These are phyloP conservation scores for Takifugu ocellatus DNA, from an alignment of 2,797 vertebrate genomes.

Conservation along the genomic window DNA sequence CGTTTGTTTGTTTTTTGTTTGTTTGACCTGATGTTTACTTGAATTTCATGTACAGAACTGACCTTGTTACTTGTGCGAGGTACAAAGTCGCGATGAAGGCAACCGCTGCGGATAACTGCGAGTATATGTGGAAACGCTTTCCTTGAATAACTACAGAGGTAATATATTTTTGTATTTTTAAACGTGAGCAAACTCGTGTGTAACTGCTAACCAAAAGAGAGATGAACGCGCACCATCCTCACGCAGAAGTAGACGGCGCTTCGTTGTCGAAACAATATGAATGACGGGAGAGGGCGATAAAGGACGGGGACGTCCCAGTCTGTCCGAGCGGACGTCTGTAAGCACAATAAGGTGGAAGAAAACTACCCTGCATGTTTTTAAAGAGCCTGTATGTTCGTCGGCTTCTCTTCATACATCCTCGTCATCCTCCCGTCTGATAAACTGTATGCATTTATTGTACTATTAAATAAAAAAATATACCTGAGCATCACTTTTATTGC, in stretches of 20 bases:
- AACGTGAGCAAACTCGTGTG: slow-evolving; percentile 63
- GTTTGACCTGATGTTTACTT: slow-evolving; percentile 78
- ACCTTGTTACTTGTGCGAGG: slow-evolving; percentile 74
- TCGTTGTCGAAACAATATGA: slow-evolving; percentile 53
- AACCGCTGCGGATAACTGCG: slow-evolving; percentile 63
- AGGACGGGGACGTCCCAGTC: slow-evolving; percentile 40
- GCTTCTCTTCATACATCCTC: slow-evolving; percentile 50
- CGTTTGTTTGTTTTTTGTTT: slow-evolving; percentile 37
- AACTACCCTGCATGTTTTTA: slow-evolving; percentile 62
- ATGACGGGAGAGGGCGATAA: slow-evolving; percentile 52
- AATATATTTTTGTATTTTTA: slow-evolving; percentile 81
- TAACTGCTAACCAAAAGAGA: slow-evolving; percentile 61
- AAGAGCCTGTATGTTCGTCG: slow-evolving; percentile 46
- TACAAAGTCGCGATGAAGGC: slow-evolving; percentile 75
- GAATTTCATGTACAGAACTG: slow-evolving; percentile 78
- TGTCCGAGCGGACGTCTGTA: slow-evolving; percentile 42
- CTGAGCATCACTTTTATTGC: slow-evolving; percentile 24
- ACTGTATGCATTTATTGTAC: slow-evolving; percentile 76
- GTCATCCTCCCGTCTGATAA: slow-evolving; percentile 52
- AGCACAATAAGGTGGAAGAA: slow-evolving; percentile 60
- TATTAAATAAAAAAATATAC: slow-evolving; percentile 83
- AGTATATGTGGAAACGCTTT: slow-evolving; percentile 71
- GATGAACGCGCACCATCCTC: slow-evolving; percentile 37
- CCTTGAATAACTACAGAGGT: slow-evolving; percentile 77
- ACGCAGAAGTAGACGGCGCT: slow-evolving; percentile 51